Base-by-base conservation (phyloP, 2,888 invertebrate genomes). In the Heteromyza rotundicornis region DNA sequence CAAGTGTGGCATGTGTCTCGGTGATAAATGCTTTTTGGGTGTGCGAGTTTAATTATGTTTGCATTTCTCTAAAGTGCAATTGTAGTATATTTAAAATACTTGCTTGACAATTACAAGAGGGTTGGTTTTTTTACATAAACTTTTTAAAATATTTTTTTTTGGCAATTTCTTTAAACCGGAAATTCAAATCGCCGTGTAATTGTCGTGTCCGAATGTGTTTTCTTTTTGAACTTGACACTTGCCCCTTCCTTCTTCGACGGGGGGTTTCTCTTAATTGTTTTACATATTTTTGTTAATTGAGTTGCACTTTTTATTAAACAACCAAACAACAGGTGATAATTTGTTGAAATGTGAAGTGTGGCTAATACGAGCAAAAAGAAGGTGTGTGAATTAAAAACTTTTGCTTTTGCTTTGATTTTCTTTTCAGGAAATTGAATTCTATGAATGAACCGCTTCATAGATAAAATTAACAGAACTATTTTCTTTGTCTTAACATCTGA, bases 291-390 rank as follows among this genome's bases (percentile, higher is more conserved):
- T 8, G 20, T 19, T 47, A 47, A 47, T 47, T 47, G 23, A 63
- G 65, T 71, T 74, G 55, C 68, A 64, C 64, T 40, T 20, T 40
- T 54, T 59, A 65, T 51, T 20, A 17, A 52, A 16, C 54, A 71
- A 72, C 75, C 17, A 17, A 52, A 16, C 54, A 71, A 72, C 75
- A 75, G 73, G 71, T 69, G 74, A 67, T 74, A 74, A 74, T 75
- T 61, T 67, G 64, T 64, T 61, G 57, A 65, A 67, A 74, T 71
- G 64, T 67, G 2, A 35, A 17, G 47, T 20, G 19, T 8, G 19
- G n/a, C n/a, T n/a, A 40, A 32, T 5, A 12, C 32, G 32, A 8
- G 32, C 12, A 8, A 12, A 32, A 32, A 32, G 12, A 32, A 32
- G 32, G 32, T 32, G 32, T 32, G 40, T 40, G n/a, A n/a, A n/a